A percentile compares a stretch with the other conserved stretches of the same genome.
Conservation (phyloP, 2,113 vertebrate species). For the Nannobrachium achirus region DNA sequence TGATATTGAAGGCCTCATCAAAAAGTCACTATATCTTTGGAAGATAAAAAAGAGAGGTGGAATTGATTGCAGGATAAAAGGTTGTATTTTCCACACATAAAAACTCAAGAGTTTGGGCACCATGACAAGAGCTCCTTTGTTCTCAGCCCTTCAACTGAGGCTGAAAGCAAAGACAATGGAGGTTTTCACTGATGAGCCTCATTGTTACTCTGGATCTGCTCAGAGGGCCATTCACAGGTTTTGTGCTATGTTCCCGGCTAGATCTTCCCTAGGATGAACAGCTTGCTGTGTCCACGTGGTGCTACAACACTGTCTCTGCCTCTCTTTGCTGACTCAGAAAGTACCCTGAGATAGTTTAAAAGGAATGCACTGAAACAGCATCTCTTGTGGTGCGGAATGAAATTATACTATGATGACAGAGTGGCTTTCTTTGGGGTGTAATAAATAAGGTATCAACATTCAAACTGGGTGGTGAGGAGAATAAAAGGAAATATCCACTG, state of each 20-base stretch:
- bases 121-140: slow-evolving; percentile 66
- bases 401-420: slow-evolving; percentile 54
- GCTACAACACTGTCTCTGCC: slow-evolving; percentile 35
- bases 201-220: slow-evolving; percentile 50
- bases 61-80: slow-evolving; percentile 43
- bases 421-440: slow-evolving; percentile 43
- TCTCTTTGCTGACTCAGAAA: slow-evolving; percentile 67
- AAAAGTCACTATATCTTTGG: neutral
- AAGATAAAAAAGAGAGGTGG: slow-evolving; percentile 11
- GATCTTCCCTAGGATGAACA: slow-evolving; percentile 45
- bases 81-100: slow-evolving; percentile 13
- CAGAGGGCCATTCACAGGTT: slow-evolving; percentile 56
- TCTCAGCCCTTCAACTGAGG: slow-evolving; percentile 49
- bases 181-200: slow-evolving; percentile 62
- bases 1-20: neutral
- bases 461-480: slow-evolving; percentile 3
- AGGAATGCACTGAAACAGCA: slow-evolving; percentile 63
- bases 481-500: slow-evolving; percentile 40
- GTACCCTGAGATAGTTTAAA: slow-evolving; percentile 54
- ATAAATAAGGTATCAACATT: slow-evolving; percentile 52
- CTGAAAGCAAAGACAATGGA: slow-evolving; percentile 59
- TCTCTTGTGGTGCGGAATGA: slow-evolving; percentile 56
- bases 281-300: slow-evolving; percentile 24
- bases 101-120: slow-evolving; percentile 31
- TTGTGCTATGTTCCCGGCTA: slow-evolving; percentile 36